phyloP scores from a whole-genome alignment of 37 sponge, comb jelly and placozoan species.

The Lycopodina hypogea region DNA sequence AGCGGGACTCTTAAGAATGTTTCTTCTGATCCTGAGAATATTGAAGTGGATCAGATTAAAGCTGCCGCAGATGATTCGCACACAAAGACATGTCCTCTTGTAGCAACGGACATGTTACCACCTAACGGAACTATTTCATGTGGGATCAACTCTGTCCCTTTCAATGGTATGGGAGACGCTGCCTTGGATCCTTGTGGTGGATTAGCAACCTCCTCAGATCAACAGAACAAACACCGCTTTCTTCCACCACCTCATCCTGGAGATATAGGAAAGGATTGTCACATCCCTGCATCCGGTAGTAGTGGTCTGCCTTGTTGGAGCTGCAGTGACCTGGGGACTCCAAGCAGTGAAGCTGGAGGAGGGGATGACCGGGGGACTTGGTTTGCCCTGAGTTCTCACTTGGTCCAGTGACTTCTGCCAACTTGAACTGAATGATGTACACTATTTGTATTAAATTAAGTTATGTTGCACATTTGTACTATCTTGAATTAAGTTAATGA shows the following conservation, averaged over 20 bases:
- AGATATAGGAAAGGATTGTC: too few relatives aligned
- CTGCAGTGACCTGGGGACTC: not conserved
- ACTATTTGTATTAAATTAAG: too few relatives aligned
- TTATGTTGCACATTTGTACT: too few relatives aligned
- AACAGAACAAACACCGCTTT: not conserved
- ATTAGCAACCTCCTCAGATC: not conserved
- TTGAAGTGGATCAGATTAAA: too few relatives aligned
- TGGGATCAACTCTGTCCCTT: not conserved
- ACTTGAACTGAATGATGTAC: too few relatives aligned
- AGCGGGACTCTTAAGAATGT: too few relatives aligned
- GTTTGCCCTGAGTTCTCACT: slow-evolving; percentile 35
- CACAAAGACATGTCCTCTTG: not conserved
- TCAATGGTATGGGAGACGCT: not conserved
- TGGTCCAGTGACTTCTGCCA: not conserved
- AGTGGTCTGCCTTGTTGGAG: not conserved
- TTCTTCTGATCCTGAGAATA: too few relatives aligned
- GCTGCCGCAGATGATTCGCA: too few relatives aligned
- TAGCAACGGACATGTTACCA: not conserved
- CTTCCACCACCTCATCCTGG: not conserved
- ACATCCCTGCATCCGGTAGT: too few relatives aligned
- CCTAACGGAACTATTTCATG: not conserved
- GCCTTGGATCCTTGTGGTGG: not conserved
- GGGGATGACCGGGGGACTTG: not conserved
- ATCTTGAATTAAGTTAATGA: too few relatives aligned
- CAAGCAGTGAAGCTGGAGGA: not conserved